Evolutionary conservation across 2,113 vertebrate species (phyloP).

Genomic region (Elgaria multicarinata): DNA sequence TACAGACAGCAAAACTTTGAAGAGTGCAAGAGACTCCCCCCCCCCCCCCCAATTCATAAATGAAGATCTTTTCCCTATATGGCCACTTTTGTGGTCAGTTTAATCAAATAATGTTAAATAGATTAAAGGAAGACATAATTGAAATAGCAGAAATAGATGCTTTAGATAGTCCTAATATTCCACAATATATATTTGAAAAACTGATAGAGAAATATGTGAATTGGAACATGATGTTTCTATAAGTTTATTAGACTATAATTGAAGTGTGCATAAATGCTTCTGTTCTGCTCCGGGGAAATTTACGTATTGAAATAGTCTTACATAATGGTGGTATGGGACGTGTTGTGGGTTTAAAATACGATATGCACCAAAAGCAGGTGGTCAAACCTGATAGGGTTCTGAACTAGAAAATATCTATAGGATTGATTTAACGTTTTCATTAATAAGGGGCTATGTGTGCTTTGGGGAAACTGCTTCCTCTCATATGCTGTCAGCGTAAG

Average conservation of each 20-base stretch:
- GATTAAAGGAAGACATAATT: background rate
- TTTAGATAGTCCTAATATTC: background rate
- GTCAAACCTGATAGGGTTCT: background rate
- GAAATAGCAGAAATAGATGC: background rate
- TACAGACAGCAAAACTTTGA: background rate
- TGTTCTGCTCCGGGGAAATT: background rate
- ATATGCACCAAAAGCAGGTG: background rate
- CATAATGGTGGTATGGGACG: background rate
- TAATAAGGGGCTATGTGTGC: background rate
- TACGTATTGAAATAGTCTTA: background rate
- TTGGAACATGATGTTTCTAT: background rate
- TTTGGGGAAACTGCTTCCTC: background rate
- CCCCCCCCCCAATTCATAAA: background rate
- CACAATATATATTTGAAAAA: background rate
- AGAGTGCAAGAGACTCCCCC: background rate
- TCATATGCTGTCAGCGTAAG: background rate
- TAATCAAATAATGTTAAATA: background rate
- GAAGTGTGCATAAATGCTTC: background rate
- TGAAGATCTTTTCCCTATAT: background rate
- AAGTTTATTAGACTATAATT: background rate
- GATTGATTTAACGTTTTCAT: background rate
- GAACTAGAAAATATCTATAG: background rate
- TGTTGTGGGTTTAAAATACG: background rate
- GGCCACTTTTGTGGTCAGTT: background rate
- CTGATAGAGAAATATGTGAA: background rate